Evolutionary conservation across 92 coral and sea anemone species (phyloP).

Genomic region (Epizoanthus rinbou): DNA sequence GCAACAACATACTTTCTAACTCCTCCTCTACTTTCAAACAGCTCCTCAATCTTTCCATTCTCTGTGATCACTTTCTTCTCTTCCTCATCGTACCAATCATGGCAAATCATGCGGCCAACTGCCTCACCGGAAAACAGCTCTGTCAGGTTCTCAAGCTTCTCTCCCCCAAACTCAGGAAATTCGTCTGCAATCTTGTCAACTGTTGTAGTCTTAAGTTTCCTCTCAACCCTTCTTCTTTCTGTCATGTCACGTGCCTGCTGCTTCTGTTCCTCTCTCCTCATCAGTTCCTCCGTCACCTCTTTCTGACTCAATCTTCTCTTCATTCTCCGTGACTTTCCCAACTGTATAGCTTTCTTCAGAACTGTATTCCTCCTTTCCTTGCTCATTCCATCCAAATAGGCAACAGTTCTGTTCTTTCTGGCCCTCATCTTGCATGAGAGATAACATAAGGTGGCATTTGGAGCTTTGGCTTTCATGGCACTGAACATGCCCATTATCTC

Average conservation of each 20-base stretch:
- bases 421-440: no score
- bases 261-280: conserved; percentile 19
- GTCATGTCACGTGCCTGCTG: neutral
- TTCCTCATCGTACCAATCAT: conserved; percentile 4
- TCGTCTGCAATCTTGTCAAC: conserved; percentile 2
- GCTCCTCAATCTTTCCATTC: neutral
- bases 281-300: neutral
- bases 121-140: conserved; percentile 8
- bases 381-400: no score
- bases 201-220: neutral
- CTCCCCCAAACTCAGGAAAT: neutral
- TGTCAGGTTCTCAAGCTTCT: neutral
- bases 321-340: neutral
- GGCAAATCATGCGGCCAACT: conserved; percentile 3
- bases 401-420: no score
- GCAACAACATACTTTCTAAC: neutral
- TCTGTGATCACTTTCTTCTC: neutral
- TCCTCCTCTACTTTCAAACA: neutral
- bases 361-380: neutral
- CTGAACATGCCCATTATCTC: no score
- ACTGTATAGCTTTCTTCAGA: neutral
- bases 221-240: conserved; percentile 1
- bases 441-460: no score
- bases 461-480: no score
- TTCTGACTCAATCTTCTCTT: conserved; percentile 1